Base-by-base conservation (phyloP, 2,888 invertebrate genomes). In the Athalia cordata region DNA sequence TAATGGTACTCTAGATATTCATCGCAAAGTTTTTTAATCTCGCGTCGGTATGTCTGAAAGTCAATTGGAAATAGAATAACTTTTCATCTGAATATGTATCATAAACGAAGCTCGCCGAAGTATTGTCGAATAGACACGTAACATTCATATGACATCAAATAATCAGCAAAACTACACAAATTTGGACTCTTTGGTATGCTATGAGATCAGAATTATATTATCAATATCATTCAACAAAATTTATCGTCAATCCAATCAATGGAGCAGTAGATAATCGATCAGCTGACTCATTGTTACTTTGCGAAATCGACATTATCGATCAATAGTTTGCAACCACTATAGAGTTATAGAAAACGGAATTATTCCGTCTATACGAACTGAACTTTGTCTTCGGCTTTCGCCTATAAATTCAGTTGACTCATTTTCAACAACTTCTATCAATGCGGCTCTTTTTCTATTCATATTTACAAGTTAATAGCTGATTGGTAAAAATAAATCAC, bases 381-480 rank as follows among this genome's bases (percentile, higher is more conserved):
- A 61, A 50, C 11, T 52, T 49, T 29, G 7, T 62, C 62, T 50
- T 9, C 11, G 29, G n/a, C 43, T 2, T 29, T 29, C 2, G 29
- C 29, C 29, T 1, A 29, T 29, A 29, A 29, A 29, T 29, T 29
- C 5, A 72, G 13, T 57, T 43, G 43, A 50, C 29, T 9, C n/a
- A 61, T 50, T 29, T 29, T 29, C 11, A 75, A 75, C 8, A 15
- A 62, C 13, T 49, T 74, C 61, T 29, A 50, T 8, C 29, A 50
- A 29, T 62, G 50, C 5, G 29, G 29, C 50, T 29, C 43, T 15
- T 50, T 75, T 62, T 49, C 11, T 29, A 50, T 75, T 62, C 50
- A 50, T 75, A 50, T 62, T 62, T 62, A 43, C 11, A 50, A 64
- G 13, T 62, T 75, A 9, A 75, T 62, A 75, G 45, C 62, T 15